Conservation (phyloP, 2,113 vertebrate genomes). For the Strigops habroptila region DNA sequence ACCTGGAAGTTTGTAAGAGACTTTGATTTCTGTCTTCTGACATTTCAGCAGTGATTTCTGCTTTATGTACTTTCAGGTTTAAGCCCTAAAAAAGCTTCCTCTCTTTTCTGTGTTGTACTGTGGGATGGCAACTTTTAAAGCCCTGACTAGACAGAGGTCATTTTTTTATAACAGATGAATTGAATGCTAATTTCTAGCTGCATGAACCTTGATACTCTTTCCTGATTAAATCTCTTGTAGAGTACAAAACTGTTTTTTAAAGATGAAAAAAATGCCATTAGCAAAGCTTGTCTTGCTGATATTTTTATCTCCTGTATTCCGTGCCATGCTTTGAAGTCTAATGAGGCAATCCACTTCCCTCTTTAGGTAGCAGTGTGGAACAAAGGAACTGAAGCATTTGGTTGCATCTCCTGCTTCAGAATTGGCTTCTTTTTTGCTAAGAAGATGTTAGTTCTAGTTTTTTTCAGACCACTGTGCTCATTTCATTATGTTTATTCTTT, state of each 20-base stretch:
- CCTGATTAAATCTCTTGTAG: not conserved
- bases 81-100: not conserved
- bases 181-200: not conserved
- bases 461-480: not conserved
- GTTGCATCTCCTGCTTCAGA: not conserved
- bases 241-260: not conserved
- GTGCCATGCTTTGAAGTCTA: conserved; percentile 44
- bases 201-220: not conserved
- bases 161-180: not conserved
- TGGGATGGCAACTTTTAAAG: not conserved
- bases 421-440: not conserved
- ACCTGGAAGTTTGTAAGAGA: not conserved
- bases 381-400: not conserved
- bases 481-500: not conserved
- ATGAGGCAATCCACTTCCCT: not conserved
- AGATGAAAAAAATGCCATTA: conserved; percentile 1
- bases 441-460: not conserved
- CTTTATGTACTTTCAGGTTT: not conserved
- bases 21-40: not conserved
- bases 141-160: not conserved
- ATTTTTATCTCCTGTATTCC: not conserved
- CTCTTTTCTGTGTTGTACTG: not conserved
- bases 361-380: not conserved
- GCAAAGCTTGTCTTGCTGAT: conserved; percentile 9
- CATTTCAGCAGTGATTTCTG: not conserved